Base-by-base conservation (phyloP, 2,113 vertebrate species). In the Euleptes europaea region DNA sequence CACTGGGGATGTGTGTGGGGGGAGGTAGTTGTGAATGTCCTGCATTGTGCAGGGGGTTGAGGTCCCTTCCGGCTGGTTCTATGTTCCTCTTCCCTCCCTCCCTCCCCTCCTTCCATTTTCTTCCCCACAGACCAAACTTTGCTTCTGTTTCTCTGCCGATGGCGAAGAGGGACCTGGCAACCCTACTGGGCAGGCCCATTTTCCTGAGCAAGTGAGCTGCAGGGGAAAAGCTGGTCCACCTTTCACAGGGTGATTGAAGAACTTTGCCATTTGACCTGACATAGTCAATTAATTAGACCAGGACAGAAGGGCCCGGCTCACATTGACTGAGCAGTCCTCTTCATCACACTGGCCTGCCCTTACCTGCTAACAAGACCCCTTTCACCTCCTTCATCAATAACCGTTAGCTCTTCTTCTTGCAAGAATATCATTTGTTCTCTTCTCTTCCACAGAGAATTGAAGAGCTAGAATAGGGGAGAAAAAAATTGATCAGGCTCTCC, bases 321-420 rank as follows among this genome's bases (percentile, higher is more conserved):
- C 7, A 78, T 38, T 42, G 38, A 78, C 54, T 63, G 13, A 40
- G 57, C 23, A 14, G 5, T 65, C 77, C 60, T 38, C 15, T 35
- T 73, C 1, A 65, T 80, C 57, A 81, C 42, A 40, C 44, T 88
- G 44, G 86, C 74, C 10, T 85, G 60, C 83, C 80, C 23, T 54
- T n/a, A 54, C 14, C 26, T 21, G 40, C 1, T 14, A 33, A 67
- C 33, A n/a, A 67, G 66, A 67, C 66, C 66, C n/a, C 31, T 67
- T 33, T 67, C 31, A 33, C 66, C n/a, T 67, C 66, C 8, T 67
- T 67, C 31, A 67, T 67, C 66, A 67, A 33, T 67, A 33, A 67
- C 33, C 57, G 19, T 26, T 60, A 60, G 57, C 57, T 26, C 23
- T 60, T 67, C 28, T n/a, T 12, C n/a, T 33, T 33, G 31, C n/a